Conservation (phyloP, 2,113 vertebrate genomes). For the Odocoileus virginianus region DNA sequence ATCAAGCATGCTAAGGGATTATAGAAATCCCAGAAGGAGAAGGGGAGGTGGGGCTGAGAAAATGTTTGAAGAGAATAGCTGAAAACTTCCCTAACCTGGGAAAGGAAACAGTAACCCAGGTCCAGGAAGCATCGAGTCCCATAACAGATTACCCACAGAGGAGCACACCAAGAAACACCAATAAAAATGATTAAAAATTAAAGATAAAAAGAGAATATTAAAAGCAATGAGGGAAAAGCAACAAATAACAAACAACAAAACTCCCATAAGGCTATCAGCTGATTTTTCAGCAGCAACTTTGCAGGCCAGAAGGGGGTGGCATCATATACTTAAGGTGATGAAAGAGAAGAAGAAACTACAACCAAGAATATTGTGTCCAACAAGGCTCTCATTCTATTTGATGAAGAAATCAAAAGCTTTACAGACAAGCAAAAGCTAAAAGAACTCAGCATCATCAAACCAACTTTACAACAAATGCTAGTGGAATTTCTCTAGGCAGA, state of each 20-base stretch:
- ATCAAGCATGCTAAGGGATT: neutral
- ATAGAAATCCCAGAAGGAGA: neutral
- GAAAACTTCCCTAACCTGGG: neutral
- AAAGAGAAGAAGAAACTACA: neutral
- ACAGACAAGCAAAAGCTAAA: neutral
- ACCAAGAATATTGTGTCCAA: neutral
- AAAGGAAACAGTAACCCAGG: neutral
- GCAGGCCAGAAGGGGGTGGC: neutral
- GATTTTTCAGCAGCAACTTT: neutral
- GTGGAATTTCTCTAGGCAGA: neutral
- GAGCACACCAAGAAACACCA: neutral
- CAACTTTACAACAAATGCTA: neutral
- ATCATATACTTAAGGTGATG: neutral
- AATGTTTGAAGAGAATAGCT: neutral
- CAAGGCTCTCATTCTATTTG: neutral
- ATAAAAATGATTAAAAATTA: neutral
- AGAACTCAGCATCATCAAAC: neutral
- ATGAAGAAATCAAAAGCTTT: neutral
- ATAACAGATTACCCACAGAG: neutral
- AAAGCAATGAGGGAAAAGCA: neutral
- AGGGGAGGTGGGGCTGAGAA: neutral
- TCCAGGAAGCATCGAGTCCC: neutral
- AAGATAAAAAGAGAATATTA: neutral
- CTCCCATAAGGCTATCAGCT: neutral
- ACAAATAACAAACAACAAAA: neutral